phyloP scores from a whole-genome alignment of 2,113 vertebrate genomes.

The Prietella phreatophila region DNA sequence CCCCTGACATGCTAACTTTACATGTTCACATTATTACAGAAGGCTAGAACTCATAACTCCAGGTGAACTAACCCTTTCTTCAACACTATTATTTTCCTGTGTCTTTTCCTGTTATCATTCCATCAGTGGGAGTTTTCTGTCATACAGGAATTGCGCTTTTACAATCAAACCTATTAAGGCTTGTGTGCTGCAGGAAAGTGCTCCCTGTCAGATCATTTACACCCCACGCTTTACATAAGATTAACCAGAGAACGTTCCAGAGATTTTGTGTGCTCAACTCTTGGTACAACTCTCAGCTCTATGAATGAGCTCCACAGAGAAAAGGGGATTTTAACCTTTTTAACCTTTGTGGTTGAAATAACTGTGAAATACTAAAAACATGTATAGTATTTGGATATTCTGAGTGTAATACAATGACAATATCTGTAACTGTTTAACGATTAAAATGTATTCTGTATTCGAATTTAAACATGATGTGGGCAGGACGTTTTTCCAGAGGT shows the following conservation, averaged over 20 bases:
- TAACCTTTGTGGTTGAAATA: not conserved
- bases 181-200: constrained; percentile 52
- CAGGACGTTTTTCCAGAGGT: not conserved
- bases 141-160: constrained; percentile 41
- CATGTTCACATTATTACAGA: not conserved
- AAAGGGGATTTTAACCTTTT: not conserved
- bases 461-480: not conserved
- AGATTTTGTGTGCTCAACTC: constrained; percentile 56
- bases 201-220: constrained; percentile 30
- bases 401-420: no score
- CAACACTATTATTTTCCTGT: not conserved
- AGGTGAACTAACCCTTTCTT: not conserved
- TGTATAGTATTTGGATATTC: not conserved
- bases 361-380: not conserved
- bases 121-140: constrained; percentile 23
- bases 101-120: not conserved
- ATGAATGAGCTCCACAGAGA: not conserved
- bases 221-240: constrained; percentile 50
- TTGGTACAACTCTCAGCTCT: constrained; percentile 13
- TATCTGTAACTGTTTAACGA: not conserved
- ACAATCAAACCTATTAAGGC: constrained; percentile 43
- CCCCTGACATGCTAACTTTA: not conserved
- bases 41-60: not conserved
- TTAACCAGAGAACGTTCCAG: constrained; percentile 54
- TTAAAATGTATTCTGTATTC: not conserved